phyloP scores from a whole-genome alignment of 2,797 vertebrate genomes.

The Moxostoma hubbsi region DNA sequence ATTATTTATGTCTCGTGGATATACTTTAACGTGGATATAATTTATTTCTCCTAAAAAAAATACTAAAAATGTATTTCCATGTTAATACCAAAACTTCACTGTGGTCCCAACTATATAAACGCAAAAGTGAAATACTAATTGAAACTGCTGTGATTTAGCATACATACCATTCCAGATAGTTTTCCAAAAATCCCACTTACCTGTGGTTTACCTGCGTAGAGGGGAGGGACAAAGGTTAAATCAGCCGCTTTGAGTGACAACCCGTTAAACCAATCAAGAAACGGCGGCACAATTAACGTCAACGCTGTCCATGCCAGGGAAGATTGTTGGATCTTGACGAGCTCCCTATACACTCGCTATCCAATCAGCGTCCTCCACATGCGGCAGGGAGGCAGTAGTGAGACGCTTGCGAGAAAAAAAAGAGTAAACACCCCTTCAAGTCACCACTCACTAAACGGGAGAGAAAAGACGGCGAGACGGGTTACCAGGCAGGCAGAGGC shows the following conservation, averaged over 20 bases:
- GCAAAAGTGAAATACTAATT: no score
- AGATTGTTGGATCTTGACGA: conserved; percentile 22
- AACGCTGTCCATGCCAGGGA: neutral
- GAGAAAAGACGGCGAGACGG: conserved; percentile 65
- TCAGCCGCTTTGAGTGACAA: conserved; percentile 19
- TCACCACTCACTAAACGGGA: conserved; percentile 56
- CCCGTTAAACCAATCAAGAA: neutral
- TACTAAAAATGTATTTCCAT: no score
- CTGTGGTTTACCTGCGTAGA: conserved; percentile 32
- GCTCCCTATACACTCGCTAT: conserved; percentile 43
- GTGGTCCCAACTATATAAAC: no score
- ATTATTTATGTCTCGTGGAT: no score
- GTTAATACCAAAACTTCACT: no score
- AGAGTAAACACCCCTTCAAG: conserved; percentile 58
- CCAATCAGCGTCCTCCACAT: conserved; percentile 91
- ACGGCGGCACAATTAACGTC: conserved; percentile 16
- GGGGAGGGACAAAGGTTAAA: neutral
- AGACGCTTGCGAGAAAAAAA: conserved; percentile 75
- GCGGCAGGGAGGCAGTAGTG: conserved; percentile 78
- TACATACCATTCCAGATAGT: no score
- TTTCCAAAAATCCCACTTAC: conserved; percentile 2
- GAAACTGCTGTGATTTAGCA: neutral
- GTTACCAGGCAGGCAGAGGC: conserved; percentile 63
- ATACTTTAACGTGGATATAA: no score
- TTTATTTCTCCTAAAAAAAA: no score